Evolutionary conservation across 2,888 invertebrate genomes (phyloP).

Genomic region (Eulithis testata): DNA sequence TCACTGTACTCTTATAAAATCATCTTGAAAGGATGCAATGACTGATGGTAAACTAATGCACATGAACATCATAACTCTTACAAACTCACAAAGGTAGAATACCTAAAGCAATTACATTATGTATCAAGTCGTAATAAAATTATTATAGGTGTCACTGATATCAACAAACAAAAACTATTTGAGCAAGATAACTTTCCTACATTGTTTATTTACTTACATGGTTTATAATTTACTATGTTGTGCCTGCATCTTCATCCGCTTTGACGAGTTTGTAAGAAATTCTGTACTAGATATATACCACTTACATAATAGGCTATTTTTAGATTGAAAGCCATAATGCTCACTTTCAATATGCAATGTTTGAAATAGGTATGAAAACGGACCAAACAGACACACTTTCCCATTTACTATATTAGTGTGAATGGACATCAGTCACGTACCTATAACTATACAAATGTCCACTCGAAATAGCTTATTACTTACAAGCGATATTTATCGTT

Average conservation of each 20-base stretch:
- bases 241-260: neutral
- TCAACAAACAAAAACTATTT: constrained; percentile 17
- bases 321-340: neutral
- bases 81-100: too few species aligned
- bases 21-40: too few species aligned
- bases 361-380: neutral
- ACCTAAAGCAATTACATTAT: too few species aligned
- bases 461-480: constrained; percentile 15
- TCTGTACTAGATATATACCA: neutral
- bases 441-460: constrained; percentile 9
- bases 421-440: too few species aligned
- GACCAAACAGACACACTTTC: neutral
- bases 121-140: too few species aligned
- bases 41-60: too few species aligned
- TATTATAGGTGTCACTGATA: neutral
- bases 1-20: too few species aligned
- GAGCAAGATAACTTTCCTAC: neutral
- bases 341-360: neutral
- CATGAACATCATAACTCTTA: too few species aligned
- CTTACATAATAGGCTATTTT: neutral
- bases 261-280: neutral
- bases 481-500: constrained; percentile 14
- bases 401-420: neutral
- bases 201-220: neutral
- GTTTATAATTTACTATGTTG: neutral